phyloP scores from a whole-genome alignment of 37 sponge, comb jelly and placozoan genomes.

The Diacarnus erythraeanus region DNA sequence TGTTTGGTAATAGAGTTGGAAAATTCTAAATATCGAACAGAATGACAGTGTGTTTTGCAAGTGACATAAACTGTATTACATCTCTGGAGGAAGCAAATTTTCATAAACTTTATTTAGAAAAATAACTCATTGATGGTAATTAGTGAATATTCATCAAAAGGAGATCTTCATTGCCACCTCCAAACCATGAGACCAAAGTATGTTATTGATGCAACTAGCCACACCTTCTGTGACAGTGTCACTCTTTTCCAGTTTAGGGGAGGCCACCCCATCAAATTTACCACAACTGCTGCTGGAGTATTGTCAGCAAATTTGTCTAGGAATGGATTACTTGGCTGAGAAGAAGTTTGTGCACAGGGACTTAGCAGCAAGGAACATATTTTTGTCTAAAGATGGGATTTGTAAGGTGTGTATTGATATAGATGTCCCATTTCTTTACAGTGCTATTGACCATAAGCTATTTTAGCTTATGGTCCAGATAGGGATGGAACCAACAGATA shows the following conservation, averaged over 20 bases:
- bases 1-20: no score
- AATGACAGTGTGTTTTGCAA: no score
- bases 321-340: not conserved
- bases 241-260: not conserved
- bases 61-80: no score
- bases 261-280: not conserved
- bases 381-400: not conserved
- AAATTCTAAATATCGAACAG: no score
- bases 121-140: no score
- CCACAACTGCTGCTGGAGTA: not conserved
- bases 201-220: not conserved
- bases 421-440: no score
- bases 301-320: not conserved
- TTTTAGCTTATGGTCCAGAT: no score
- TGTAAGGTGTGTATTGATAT: not conserved
- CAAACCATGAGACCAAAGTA: not conserved
- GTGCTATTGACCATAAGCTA: no score
- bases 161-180: not conserved
- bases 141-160: not conserved
- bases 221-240: no score
- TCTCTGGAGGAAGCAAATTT: no score
- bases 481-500: no score
- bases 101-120: no score
- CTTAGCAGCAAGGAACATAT: not conserved
- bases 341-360: not conserved